Evolutionary conservation across 2,888 invertebrate genomes (phyloP), one percentile per base, ranked within the genome.

Genomic region (Agrochola macilenta): DNA sequence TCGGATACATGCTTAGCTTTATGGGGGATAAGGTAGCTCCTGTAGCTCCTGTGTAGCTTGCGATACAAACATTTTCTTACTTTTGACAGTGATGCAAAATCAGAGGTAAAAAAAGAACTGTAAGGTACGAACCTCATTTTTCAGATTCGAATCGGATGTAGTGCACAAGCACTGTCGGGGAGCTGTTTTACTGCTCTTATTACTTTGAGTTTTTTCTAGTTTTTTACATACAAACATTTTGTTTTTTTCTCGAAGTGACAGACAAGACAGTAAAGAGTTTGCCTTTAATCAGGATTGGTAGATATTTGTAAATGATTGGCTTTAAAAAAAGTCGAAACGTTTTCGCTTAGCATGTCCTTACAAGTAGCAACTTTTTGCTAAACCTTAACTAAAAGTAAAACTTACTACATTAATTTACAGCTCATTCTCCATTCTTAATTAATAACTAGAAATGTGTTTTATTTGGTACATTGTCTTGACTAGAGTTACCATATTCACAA

Each of bases 381-480:
- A 35, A n/a, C 20, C 12, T 20, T 54, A 39, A 30, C 17, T 35
- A 68, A 35, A 52, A 30, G 4, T 30, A 52, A 35, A n/a, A 54
- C 26, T 26, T 58, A 58, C n/a, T 30, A n/a, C 11, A 23, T 26
- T 65, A 11, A 57, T 35, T 35, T 49, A 49, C 5, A 74, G 30
- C 23, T 43, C 1, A 39, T n/a, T 61, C 4, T 39, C 4, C 5
- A 23, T 69, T 30, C 23, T 46, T 79, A 76, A 79, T 63, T 75
- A 82, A 60, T 64, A 64, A 83, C 80, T 83, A 83, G 70, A 76
- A 43, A 8, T 73, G 66, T 64, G 20, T 60, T 69, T 69, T 64
- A 70, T 81, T 87, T 86, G 86, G 85, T 83, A 76, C 71, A 78
- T 69, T 76, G 61, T 71, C 46, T 81, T 86, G 85, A 86, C 85